Percentiles rank a stretch among this genome's conserved stretches.
Conservation (phyloP, 2,888 invertebrate species). For the Synergus japonicus region DNA sequence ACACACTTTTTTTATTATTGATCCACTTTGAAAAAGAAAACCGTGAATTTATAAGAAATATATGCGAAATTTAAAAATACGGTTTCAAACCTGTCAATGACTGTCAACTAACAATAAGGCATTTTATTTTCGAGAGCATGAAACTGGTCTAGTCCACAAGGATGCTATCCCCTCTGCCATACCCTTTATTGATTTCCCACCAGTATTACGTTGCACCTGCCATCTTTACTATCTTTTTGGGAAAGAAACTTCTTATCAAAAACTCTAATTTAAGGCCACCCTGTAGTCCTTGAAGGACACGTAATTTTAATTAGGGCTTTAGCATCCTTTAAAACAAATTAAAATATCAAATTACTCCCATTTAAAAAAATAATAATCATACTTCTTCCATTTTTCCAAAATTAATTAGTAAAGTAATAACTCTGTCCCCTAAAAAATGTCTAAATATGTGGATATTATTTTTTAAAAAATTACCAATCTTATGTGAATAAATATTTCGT, state of each 20-base stretch:
- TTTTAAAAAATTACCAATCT: background rate
- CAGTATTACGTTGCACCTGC: conserved; percentile 63
- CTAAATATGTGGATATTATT: background rate
- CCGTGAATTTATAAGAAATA: background rate
- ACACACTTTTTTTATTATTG: conserved; percentile 62
- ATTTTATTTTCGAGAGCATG: conserved; percentile 60
- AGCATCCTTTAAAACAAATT: too few relatives aligned
- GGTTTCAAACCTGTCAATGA: conserved; percentile 47
- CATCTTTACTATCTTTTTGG: conserved; percentile 62
- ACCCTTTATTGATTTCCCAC: conserved; percentile 72
- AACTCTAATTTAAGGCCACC: background rate
- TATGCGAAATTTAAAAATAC: background rate
- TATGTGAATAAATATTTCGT: conserved; percentile 74
- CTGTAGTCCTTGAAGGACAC: background rate
- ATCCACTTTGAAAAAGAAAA: conserved; percentile 53
- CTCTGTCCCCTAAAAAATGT: too few relatives aligned
- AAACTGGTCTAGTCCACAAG: conserved; percentile 57
- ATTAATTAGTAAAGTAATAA: too few relatives aligned
- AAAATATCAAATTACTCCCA: too few relatives aligned
- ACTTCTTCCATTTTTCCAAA: too few relatives aligned
- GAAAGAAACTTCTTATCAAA: conserved; percentile 36
- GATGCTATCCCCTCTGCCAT: conserved; percentile 62
- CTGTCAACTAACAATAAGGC: conserved; percentile 56
- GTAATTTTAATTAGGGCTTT: too few relatives aligned
- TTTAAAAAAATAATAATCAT: too few relatives aligned